Evolutionary conservation across 2,113 vertebrate species (phyloP), one percentile per base, ranked within the genome.

Genomic region (Tor tambroides): DNA sequence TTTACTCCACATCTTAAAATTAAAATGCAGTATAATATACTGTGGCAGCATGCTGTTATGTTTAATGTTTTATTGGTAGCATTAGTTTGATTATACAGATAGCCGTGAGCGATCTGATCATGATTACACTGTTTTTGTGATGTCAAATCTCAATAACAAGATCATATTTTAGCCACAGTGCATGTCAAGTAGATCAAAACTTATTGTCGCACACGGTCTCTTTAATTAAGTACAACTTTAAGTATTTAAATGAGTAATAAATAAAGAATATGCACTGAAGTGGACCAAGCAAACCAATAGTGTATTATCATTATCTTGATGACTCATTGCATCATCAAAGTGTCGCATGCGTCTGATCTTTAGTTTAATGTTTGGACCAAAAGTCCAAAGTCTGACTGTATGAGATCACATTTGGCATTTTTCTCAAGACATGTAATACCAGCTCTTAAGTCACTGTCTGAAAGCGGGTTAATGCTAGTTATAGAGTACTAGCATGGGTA

Each of bases 101-200:
- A n/a, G 35, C 35, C 41, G 10, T 75, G 63, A 30, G 63, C 63
- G 14, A 26, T 65, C 63, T 28, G 63, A 65, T 65, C 26, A 14
- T 28, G 63, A 65, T 65, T 28, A 28, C 63, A 28, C n/a, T 14
- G 23, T 14, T 14, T 74, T 15, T 75, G 12, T 75, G 41, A 75
- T 41, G 1, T n/a, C 38, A 46, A 46, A 75, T 15, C 23, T 43
- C 10, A 74, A 46, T 46, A 46, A 46, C 21, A 14, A 43, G 38
- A 26, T 75, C 72, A 75, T n/a, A 75, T 75, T 75, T 75, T 26
- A 75, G 6, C 71, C 71, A 21, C 67, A 35, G 38, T 38, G 67
- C 67, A 43, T 43, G 11, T 75, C 23, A 46, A 15, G 4, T 72
- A 38, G 38, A 75, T 75, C 38, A 65, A 26, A 65, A 28, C 2